Percentiles rank a stretch among this genome's conserved stretches.
phyloP scores from a whole-genome alignment of 2,797 vertebrate species.

The Tadarida brasiliensis region DNA sequence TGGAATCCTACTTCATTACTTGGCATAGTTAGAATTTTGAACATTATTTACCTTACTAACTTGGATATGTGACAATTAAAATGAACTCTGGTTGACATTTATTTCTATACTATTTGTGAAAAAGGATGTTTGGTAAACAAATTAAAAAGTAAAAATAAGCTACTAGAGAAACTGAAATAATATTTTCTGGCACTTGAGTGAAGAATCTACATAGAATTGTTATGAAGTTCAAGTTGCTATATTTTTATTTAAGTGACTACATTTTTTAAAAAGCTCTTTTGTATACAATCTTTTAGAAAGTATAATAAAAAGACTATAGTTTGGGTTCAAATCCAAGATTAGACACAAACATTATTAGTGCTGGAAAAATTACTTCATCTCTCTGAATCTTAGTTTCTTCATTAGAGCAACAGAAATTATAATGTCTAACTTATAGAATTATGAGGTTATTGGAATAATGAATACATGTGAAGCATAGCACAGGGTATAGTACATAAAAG shows the following conservation, averaged over 20 bases:
- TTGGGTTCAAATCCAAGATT: constrained; percentile 19
- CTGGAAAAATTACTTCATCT: constrained; percentile 32
- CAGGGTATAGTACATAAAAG: not conserved
- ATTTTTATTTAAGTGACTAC: not conserved
- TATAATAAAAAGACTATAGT: not conserved
- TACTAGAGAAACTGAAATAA: not conserved
- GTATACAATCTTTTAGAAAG: not conserved
- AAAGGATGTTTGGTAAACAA: constrained; percentile 7
- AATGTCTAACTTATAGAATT: not conserved
- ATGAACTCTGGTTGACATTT: not conserved
- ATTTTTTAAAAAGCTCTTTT: constrained; percentile 15
- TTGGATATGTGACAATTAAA: constrained; percentile 46
- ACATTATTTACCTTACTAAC: not conserved
- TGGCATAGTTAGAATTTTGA: constrained; percentile 49
- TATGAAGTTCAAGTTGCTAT: not conserved
- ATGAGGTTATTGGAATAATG: constrained; percentile 3
- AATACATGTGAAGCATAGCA: not conserved
- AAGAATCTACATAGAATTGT: not conserved
- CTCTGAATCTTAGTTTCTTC: constrained; percentile 44
- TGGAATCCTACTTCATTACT: not conserved
- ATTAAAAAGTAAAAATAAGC: constrained; percentile 10
- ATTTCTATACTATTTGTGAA: not conserved
- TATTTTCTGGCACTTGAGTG: not conserved
- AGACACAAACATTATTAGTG: constrained; percentile 19
- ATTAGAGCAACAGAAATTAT: not conserved